Conservation (phyloP, 1,140 invertebrate species). For the Argopecten irradians region DNA sequence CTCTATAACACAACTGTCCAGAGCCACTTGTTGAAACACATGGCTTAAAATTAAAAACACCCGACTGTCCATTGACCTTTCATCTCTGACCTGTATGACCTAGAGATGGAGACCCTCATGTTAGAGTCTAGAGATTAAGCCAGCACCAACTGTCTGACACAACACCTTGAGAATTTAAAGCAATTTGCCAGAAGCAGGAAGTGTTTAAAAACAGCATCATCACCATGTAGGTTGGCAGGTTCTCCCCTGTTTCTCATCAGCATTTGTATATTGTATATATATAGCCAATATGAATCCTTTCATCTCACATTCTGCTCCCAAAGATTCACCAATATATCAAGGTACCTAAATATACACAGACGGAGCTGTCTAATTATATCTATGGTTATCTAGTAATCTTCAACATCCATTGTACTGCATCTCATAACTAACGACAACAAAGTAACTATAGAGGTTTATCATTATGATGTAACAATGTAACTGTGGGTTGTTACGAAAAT, state of each 20-base stretch:
- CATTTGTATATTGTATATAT: background rate
- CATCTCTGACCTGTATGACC: background rate
- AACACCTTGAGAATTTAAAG: conserved; percentile 11
- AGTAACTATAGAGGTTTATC: too few species aligned
- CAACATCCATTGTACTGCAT: background rate
- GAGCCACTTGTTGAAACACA: conserved; percentile 19
- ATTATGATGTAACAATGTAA: too few species aligned
- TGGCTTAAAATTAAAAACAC: background rate
- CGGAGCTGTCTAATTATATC: background rate
- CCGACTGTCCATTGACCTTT: background rate
- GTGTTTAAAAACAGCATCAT: conserved; percentile 21
- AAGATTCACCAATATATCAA: background rate
- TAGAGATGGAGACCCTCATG: background rate
- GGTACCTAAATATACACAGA: background rate
- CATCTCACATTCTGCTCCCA: background rate
- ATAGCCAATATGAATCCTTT: background rate
- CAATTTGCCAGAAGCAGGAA: conserved; percentile 14
- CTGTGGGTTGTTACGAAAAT: too few species aligned
- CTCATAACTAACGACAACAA: background rate
- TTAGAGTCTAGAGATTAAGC: background rate
- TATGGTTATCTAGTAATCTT: background rate
- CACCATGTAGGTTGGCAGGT: background rate
- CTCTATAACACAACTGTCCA: background rate
- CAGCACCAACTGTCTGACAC: conserved; percentile 4
- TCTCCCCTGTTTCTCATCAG: background rate